A percentile compares a stretch with the other conserved stretches of the same genome.
phyloP scores from a whole-genome alignment of 2,113 vertebrate genomes.

The Oxyruncus cristatus region DNA sequence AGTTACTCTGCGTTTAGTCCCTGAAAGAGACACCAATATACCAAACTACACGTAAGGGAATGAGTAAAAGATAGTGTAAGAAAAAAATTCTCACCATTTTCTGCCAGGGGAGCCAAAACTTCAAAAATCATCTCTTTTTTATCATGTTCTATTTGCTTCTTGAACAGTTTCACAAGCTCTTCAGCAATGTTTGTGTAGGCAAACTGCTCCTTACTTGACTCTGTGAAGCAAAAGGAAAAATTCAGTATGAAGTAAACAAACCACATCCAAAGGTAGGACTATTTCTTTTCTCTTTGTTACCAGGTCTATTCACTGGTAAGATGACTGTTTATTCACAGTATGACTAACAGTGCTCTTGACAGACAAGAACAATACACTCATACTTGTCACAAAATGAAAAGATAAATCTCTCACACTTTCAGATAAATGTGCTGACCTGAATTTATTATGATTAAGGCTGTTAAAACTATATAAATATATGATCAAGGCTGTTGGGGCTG shows the following conservation, averaged over 20 bases:
- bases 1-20: not conserved
- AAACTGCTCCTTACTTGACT: constrained; percentile 98
- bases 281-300: constrained; percentile 18
- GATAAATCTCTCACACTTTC: constrained; percentile 26
- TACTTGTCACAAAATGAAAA: constrained; percentile 26
- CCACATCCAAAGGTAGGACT: constrained; percentile 22
- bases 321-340: not conserved
- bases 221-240: constrained; percentile 71
- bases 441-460: constrained; percentile 28
- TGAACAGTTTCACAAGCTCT: constrained; percentile 94
- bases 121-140: constrained; percentile 99
- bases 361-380: constrained; percentile 7
- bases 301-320: not conserved
- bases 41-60: not conserved
- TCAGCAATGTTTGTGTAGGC: constrained; percentile 93
- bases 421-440: constrained; percentile 31
- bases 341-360: constrained; percentile 40
- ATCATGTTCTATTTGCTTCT: constrained; percentile 94
- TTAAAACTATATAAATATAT: constrained; percentile 5
- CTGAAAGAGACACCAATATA: not conserved
- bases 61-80: not conserved
- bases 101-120: constrained; percentile 95
- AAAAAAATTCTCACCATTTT: constrained; percentile 85
- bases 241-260: constrained; percentile 20
- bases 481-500: not conserved